Evolutionary conservation across 2,888 invertebrate species (phyloP).

Genomic region (Cenopis cana): DNA sequence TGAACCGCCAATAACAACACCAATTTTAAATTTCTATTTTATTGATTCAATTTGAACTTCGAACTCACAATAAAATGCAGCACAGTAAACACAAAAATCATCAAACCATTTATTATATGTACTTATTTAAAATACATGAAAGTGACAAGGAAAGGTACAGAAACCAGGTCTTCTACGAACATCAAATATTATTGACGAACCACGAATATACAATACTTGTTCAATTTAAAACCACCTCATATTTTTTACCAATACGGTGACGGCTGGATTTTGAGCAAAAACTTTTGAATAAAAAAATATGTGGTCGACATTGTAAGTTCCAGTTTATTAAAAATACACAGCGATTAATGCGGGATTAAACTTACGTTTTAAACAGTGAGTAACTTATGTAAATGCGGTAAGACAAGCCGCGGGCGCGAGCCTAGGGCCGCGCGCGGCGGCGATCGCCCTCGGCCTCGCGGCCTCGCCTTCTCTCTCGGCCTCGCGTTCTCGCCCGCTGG

Average conservation of each 20-base stretch:
- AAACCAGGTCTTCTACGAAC: conserved; percentile 74
- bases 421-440: conserved; percentile 57
- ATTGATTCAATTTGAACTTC: conserved; percentile 85
- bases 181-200: conserved; percentile 70
- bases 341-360: conserved; percentile 79
- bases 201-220: conserved; percentile 50
- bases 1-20: conserved; percentile 70
- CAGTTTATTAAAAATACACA: conserved; percentile 76
- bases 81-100: conserved; percentile 81
- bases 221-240: conserved; percentile 57
- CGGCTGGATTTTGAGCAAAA: conserved; percentile 81
- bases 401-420: conserved; percentile 79
- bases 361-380: conserved; percentile 81
- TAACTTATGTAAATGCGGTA: conserved; percentile 80
- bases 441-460: conserved; percentile 25
- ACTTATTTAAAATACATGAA: conserved; percentile 77
- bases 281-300: conserved; percentile 80
- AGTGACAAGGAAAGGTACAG: conserved; percentile 71
- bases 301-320: conserved; percentile 72
- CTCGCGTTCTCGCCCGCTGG: neutral
- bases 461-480: neutral
- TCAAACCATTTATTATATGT: conserved; percentile 77
- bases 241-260: conserved; percentile 62
- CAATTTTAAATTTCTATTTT: conserved; percentile 80
- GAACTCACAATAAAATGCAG: conserved; percentile 85